A percentile compares a stretch with the other conserved stretches of the same genome.
These are phyloP conservation scores for Mactromeris polynyma DNA, from an alignment of 2,888 invertebrate genomes.

Conservation along the genomic window DNA sequence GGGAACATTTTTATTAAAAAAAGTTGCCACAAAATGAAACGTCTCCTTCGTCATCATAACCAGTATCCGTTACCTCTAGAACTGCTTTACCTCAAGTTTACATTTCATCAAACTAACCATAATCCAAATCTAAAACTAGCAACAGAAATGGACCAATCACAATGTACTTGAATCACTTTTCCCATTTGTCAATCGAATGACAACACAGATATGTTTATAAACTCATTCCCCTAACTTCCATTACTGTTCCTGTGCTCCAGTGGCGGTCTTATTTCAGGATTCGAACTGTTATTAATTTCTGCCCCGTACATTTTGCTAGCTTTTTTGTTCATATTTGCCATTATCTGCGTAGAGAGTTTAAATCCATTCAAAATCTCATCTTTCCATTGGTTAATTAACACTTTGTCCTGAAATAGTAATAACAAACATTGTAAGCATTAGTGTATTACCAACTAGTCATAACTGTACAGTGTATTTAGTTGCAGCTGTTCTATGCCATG, in stretches of 20 bases:
- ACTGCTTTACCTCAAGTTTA: neutral
- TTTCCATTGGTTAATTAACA: conserved; percentile 99
- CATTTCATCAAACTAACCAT: neutral
- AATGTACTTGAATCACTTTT: conserved; percentile 18
- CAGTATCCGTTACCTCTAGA: neutral
- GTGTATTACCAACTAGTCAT: no score
- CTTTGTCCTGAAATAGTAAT: conserved; percentile 91
- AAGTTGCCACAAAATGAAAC: conserved; percentile 42
- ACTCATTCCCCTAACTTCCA: conserved; percentile 76
- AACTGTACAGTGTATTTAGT: no score
- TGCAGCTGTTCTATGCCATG: no score
- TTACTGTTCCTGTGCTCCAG: conserved; percentile 86
- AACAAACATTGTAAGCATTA: neutral
- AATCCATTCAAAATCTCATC: conserved; percentile 97
- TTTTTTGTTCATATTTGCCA: conserved; percentile 99
- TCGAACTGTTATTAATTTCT: conserved; percentile 80
- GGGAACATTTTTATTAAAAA: conserved; percentile 26
- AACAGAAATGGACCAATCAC: conserved; percentile 47
- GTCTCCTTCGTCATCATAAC: neutral
- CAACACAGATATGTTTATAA: conserved; percentile 13
- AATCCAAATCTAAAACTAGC: conserved; percentile 20
- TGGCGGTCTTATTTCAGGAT: conserved; percentile 80
- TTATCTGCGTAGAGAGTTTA: conserved; percentile 97
- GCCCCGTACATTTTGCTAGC: conserved; percentile 99
- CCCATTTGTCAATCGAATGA: neutral